Evolutionary conservation across 2,797 vertebrate genomes (phyloP), one percentile per base, ranked within the genome.

Genomic region (Myotis pilosus): DNA sequence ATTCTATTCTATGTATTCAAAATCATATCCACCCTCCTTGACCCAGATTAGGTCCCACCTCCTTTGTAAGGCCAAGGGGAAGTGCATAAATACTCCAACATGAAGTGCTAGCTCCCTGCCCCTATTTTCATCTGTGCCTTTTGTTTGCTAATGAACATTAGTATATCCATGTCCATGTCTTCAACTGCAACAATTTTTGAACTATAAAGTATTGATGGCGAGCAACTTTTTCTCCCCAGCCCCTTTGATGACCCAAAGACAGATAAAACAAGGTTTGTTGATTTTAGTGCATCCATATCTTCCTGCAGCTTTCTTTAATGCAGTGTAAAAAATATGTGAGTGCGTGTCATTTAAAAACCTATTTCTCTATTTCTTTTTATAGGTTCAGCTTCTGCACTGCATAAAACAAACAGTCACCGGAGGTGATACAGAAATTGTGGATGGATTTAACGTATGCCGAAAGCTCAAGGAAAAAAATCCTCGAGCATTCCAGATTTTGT

Each of bases 321-420:
- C 0, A 23, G 8, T 13, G 23, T 57, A 16, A 74, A 55, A 74
- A 53, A 84, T 49, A 49, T 20, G 16, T 79, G 36, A 64, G 3
- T 60, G 23, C 1, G n/a, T 20, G n/a, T 20, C 36, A 72, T 83
- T 95, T 78, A 33, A 69, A 91, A 91, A 75, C 0, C 11, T 9
- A 68, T 44, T 69, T 85, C 25, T 93, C 80, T 62, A 57, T 87
- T 95, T 95, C 55, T 41, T 93, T 41, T 96, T 96, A 15, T 95
- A 99, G 99, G 98, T 99, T 95, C 99, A 99, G 95, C 98, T 99
- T 68, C 98, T 99, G 89, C 99, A 99, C 60, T 99, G 99, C 94
- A 98, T 99, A 98, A 98, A 98, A 68, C 99, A 99, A 98, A 98
- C 99, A 0, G 96, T 96, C 72, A 94, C 98, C n/a, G 99, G 99